Evolutionary conservation across 92 coral and sea anemone genomes (phyloP).

Genomic region (Anthopleura xanthogrammica): DNA sequence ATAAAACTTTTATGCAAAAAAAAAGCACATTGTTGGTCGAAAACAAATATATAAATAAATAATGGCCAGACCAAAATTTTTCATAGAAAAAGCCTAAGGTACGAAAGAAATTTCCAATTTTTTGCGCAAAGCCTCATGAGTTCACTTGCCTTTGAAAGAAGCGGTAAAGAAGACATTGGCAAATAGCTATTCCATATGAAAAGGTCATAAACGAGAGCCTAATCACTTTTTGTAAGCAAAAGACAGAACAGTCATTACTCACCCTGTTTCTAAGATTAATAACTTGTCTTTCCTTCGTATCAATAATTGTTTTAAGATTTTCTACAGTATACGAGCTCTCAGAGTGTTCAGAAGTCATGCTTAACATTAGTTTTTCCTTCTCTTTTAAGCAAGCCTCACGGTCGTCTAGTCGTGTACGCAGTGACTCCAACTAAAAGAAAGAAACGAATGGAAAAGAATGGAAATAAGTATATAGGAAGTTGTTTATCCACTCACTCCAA

Average conservation of each 20-base stretch:
- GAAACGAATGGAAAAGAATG: not conserved
- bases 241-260: not conserved
- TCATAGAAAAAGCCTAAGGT: no score
- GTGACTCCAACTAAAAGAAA: constrained; percentile 65
- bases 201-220: no score
- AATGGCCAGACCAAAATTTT: no score
- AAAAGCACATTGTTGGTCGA: no score
- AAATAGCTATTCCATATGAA: no score
- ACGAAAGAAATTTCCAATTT: not conserved
- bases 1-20: no score
- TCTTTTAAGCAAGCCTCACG: constrained; percentile 73
- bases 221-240: no score
- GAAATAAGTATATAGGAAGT: no score
- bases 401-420: constrained; percentile 82
- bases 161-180: no score
- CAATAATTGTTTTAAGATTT: constrained; percentile 79
- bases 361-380: constrained; percentile 73
- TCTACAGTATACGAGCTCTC: constrained; percentile 90
- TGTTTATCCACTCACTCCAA: not conserved
- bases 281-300: constrained; percentile 88
- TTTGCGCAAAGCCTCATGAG: no score
- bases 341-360: constrained; percentile 84
- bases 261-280: constrained; percentile 76
- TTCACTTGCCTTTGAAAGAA: no score
- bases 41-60: no score